Conservation (phyloP, 2,797 vertebrate species). For the Eidolon dupreanum region DNA sequence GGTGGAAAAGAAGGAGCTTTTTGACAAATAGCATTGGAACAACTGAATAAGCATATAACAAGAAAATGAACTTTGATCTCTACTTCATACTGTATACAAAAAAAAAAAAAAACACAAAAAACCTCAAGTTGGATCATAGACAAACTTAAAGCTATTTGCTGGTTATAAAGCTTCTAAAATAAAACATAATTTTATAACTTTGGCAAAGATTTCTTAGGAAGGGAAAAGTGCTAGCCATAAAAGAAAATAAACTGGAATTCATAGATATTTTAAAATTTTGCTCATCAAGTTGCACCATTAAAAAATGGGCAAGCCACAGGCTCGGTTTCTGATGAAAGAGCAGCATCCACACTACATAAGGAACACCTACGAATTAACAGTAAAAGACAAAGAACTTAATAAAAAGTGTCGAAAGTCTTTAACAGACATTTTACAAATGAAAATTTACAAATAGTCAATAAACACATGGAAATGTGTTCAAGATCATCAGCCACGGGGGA, state of each 20-base stretch:
- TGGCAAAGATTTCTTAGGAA: neutral
- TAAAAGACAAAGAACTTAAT: neutral
- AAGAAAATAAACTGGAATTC: neutral
- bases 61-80: neutral
- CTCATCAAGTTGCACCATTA: neutral
- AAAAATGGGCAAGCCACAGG: neutral
- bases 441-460: neutral
- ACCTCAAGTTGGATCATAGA: neutral
- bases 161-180: neutral
- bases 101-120: neutral
- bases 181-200: neutral
- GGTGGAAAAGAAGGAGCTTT: neutral
- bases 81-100: neutral
- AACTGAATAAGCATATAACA: neutral
- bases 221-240: neutral
- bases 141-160: neutral
- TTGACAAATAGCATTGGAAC: neutral
- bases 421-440: neutral
- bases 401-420: neutral
- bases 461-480: neutral
- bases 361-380: neutral
- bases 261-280: neutral
- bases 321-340: neutral
- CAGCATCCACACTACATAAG: neutral
- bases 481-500: neutral